Percentiles rank a stretch among this genome's conserved stretches.
These are phyloP conservation scores for Chrysodeixis includens DNA, from an alignment of 2,888 invertebrate species.

Conservation along the genomic window DNA sequence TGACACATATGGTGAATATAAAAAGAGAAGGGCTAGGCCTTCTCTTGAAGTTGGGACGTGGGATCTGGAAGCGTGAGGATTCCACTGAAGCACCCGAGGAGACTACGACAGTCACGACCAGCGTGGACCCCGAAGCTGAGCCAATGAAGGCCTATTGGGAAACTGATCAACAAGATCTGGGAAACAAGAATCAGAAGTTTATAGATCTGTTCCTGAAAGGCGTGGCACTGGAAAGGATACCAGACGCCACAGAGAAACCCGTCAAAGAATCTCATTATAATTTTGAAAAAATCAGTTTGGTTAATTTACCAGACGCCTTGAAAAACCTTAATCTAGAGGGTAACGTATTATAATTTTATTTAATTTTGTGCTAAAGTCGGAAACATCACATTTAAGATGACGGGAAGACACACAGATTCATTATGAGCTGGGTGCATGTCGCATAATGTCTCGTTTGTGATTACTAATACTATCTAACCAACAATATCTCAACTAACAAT, in stretches of 20 bases:
- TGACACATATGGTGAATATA: conserved; percentile 85
- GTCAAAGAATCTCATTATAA: conserved; percentile 85
- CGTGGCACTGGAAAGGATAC: conserved; percentile 78
- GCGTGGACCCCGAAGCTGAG: conserved; percentile 66
- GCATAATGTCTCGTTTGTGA: conserved; percentile 48
- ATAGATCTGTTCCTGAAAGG: conserved; percentile 81
- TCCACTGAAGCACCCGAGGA: conserved; percentile 69
- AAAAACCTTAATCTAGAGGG: conserved; percentile 76
- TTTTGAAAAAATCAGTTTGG: conserved; percentile 76
- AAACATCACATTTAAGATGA: conserved; percentile 50
- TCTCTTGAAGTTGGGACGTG: conserved; percentile 79
- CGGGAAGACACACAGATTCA: conserved; percentile 87
- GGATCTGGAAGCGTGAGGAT: conserved; percentile 69
- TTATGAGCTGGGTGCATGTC: conserved; percentile 79
- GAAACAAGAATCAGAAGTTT: conserved; percentile 75
- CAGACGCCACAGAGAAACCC: conserved; percentile 79
- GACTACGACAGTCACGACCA: conserved; percentile 53
- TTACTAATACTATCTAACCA: conserved; percentile 51
- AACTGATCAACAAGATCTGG: conserved; percentile 75
- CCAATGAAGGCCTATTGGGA: conserved; percentile 87
- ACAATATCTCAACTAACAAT: conserved; percentile 43
- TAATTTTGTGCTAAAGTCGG: conserved; percentile 57
- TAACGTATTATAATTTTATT: conserved; percentile 78
- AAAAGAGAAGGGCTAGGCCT: conserved; percentile 84
- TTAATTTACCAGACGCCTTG: conserved; percentile 75